A percentile compares a stretch with the other conserved stretches of the same genome.
Conservation (phyloP, 2,113 vertebrate genomes). For the Mungos mungo region DNA sequence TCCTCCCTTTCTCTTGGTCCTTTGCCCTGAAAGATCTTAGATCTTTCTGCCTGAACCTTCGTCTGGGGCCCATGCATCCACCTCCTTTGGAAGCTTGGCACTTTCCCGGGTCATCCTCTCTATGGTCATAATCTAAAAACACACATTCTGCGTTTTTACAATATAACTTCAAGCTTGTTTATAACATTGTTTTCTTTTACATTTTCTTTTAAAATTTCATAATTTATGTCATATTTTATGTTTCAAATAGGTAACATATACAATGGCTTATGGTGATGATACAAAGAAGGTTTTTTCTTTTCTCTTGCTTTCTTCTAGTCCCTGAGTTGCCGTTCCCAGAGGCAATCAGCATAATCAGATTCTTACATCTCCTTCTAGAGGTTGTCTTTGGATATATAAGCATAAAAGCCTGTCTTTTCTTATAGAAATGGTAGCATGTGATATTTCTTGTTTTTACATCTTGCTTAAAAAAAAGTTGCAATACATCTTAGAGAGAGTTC, state of each 20-base stretch:
- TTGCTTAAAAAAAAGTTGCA: background rate
- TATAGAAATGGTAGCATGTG: background rate
- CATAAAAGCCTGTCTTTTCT: background rate
- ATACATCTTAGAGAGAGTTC: background rate
- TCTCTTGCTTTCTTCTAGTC: background rate
- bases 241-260: background rate
- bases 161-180: background rate
- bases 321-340: background rate
- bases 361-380: background rate
- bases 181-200: background rate
- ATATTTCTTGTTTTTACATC: background rate
- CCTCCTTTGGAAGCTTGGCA: background rate
- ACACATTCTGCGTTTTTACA: background rate
- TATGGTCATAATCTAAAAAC: background rate
- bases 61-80: rapidly evolving
- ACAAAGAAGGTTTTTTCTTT: background rate
- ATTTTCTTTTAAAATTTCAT: background rate
- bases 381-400: background rate
- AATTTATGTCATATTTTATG: background rate
- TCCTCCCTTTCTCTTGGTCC: background rate
- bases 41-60: background rate
- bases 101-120: background rate
- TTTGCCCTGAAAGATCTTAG: background rate
- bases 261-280: background rate
- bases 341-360: background rate